phyloP scores from a whole-genome alignment of 2,797 vertebrate species.

The Pagetopsis macropterus region DNA sequence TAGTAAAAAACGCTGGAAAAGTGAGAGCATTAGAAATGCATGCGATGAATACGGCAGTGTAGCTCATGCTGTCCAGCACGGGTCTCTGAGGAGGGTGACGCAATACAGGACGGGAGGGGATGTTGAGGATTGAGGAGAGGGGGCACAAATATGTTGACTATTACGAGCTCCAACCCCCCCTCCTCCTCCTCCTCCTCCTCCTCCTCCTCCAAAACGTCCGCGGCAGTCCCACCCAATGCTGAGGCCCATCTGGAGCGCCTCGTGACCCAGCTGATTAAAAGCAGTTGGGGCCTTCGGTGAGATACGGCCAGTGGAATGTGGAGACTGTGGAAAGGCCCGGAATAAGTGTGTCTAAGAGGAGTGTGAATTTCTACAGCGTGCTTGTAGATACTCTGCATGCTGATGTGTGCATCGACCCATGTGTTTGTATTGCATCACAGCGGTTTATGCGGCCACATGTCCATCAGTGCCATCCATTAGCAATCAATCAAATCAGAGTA shows the following conservation, averaged over 20 bases:
- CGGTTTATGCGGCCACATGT: conserved; percentile 41
- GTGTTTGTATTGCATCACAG: conserved; percentile 25
- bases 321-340: conserved; percentile 73
- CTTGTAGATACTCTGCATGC: conserved; percentile 41
- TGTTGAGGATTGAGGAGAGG: conserved; percentile 56
- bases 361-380: conserved; percentile 53
- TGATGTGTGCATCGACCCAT: neutral
- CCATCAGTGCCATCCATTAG: conserved; percentile 51
- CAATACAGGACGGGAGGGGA: conserved; percentile 69
- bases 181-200: conserved; percentile 3
- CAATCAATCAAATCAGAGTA: conserved; percentile 62
- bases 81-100: conserved; percentile 80
- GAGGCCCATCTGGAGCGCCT: conserved; percentile 84
- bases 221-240: conserved; percentile 78
- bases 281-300: conserved; percentile 81
- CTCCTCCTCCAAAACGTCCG: conserved; percentile 49
- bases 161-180: conserved; percentile 65
- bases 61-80: conserved; percentile 60
- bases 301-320: conserved; percentile 82
- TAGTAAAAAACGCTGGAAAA: conserved; percentile 70
- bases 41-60: conserved; percentile 38
- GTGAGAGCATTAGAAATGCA: conserved; percentile 50
- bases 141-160: conserved; percentile 82
- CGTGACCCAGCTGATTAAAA: conserved; percentile 86
- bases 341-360: conserved; percentile 64